phyloP scores from a whole-genome alignment of 2,888 invertebrate genomes.

The Eulithis testata region DNA sequence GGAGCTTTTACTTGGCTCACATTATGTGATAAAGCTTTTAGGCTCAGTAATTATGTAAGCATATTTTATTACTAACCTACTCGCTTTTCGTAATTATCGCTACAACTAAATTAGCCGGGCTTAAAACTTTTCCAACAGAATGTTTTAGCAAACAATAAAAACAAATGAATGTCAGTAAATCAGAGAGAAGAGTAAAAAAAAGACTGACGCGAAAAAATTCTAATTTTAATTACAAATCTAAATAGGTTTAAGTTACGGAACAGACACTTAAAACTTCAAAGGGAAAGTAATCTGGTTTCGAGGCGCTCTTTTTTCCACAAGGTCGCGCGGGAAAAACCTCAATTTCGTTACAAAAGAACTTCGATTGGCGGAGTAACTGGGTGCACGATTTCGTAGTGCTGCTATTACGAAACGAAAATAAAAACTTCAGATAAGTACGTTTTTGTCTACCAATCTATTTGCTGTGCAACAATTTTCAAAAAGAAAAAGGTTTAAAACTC shows the following conservation, averaged over 20 bases:
- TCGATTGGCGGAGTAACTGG: conserved; percentile 51
- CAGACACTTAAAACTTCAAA: conserved; percentile 59
- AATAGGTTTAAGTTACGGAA: conserved; percentile 55
- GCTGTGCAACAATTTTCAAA: conserved; percentile 42
- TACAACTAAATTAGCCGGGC: neutral
- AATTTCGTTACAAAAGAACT: conserved; percentile 61
- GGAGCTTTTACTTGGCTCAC: conserved; percentile 39
- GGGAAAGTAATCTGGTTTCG: conserved; percentile 62
- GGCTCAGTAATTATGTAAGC: conserved; percentile 37
- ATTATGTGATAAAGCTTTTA: conserved; percentile 44
- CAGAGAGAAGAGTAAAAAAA: conserved; percentile 32
- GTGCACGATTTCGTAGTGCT: conserved; percentile 47
- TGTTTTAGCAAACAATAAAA: conserved; percentile 1
- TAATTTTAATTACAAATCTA: conserved; percentile 60
- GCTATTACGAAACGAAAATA: conserved; percentile 46
- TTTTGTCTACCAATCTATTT: conserved; percentile 48
- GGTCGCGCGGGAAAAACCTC: conserved; percentile 57
- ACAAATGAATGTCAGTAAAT: conserved; percentile 9
- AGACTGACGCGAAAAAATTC: conserved; percentile 43
- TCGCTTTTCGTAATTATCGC: conserved; percentile 35
- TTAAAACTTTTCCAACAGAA: neutral
- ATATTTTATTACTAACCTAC: conserved; percentile 40
- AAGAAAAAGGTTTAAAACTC: conserved; percentile 18
- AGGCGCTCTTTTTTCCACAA: conserved; percentile 51
- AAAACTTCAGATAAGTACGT: conserved; percentile 44